These are phyloP conservation scores for Dasyornis broadbenti DNA, from an alignment of 2,113 vertebrate genomes.

Conservation along the genomic window DNA sequence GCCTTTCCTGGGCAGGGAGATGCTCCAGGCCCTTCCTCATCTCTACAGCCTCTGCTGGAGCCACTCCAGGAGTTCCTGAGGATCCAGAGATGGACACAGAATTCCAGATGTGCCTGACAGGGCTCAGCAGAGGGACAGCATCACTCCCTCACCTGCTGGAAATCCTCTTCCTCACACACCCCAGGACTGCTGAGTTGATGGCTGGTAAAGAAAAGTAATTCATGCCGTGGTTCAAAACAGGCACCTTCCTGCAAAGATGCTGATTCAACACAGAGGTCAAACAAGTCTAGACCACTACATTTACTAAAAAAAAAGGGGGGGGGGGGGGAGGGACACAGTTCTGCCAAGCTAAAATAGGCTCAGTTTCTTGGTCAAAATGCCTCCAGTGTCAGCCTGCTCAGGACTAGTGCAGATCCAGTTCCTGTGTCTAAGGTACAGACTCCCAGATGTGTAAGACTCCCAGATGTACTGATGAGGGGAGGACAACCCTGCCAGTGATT, in stretches of 20 bases:
- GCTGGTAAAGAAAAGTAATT: not conserved
- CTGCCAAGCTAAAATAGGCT: not conserved
- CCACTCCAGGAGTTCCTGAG: rapidly evolving
- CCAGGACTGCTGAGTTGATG: not conserved
- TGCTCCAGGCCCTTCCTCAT: not conserved
- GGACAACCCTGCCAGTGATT: not conserved
- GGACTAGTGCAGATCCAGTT: not conserved
- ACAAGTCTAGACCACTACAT: not conserved
- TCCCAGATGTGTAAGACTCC: not conserved
- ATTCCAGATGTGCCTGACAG: not conserved
- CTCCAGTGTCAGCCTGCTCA: not conserved
- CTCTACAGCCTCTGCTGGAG: not conserved
- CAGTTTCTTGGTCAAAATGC: not conserved
- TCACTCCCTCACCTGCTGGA: not conserved
- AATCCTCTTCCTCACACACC: not conserved
- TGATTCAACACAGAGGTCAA: rapidly evolving
- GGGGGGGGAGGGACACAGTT: rapidly evolving
- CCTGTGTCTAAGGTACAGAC: not conserved
- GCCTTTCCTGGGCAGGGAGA: rapidly evolving
- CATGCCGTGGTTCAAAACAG: not conserved
- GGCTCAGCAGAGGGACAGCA: not conserved
- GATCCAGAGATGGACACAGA: not conserved
- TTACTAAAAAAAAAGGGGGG: not conserved
- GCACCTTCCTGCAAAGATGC: not conserved
- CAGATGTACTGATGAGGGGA: rapidly evolving